phyloP scores from a whole-genome alignment of 2,888 invertebrate species.

The Flexamia atlantica region DNA sequence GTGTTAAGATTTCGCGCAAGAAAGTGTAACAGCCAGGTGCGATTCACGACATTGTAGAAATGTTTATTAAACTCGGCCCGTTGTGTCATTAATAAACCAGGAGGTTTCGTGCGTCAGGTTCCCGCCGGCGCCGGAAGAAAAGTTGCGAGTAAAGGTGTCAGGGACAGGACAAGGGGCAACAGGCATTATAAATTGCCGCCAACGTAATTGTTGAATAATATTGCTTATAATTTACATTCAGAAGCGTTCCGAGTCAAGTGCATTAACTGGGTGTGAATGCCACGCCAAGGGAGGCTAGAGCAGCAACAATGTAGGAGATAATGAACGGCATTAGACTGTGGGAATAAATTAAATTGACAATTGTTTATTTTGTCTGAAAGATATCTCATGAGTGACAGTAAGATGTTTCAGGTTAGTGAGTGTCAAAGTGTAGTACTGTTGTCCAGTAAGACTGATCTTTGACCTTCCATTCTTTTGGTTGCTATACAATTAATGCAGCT shows the following conservation, averaged over 20 bases:
- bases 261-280: background rate
- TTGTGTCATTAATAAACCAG: constrained; percentile 18
- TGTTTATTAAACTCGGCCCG: constrained; percentile 15
- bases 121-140: constrained; percentile 46
- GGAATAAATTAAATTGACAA: background rate
- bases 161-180: constrained; percentile 28
- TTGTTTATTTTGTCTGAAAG: no score
- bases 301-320: background rate
- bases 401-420: no score
- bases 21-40: constrained; percentile 23
- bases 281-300: background rate
- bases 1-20: constrained; percentile 5
- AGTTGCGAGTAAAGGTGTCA: constrained; percentile 44
- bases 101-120: constrained; percentile 41
- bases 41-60: constrained; percentile 29
- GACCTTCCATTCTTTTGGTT: no score
- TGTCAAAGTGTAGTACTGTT: no score
- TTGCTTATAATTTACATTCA: constrained; percentile 42
- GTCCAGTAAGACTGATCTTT: no score
- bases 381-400: no score
- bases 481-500: no score
- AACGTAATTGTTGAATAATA: constrained; percentile 44
- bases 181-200: constrained; percentile 37
- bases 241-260: background rate
- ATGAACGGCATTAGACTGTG: background rate